Conservation (phyloP, 2,797 vertebrate species). For the Coregonus suidteri region DNA sequence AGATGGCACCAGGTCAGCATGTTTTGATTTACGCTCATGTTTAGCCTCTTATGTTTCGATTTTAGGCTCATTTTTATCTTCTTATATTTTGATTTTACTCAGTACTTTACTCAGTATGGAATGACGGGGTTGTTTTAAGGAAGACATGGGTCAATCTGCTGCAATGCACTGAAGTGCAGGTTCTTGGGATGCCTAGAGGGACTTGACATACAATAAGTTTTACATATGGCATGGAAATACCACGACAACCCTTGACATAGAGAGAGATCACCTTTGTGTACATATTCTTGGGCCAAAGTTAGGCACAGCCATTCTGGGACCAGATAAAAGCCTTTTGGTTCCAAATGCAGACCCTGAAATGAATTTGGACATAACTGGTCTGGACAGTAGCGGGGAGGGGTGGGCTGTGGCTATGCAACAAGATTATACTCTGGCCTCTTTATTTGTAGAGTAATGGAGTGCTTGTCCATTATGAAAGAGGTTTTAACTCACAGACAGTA, state of each 20-base stretch:
- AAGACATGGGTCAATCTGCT: background rate
- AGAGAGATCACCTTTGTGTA: constrained; percentile 26
- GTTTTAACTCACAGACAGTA: constrained; percentile 22
- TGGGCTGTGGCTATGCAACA: constrained; percentile 16
- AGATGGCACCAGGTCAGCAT: constrained; percentile 70
- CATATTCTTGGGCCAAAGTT: constrained; percentile 58
- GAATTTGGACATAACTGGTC: constrained; percentile 66
- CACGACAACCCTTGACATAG: background rate
- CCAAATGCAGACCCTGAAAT: constrained; percentile 56
- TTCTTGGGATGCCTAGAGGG: constrained; percentile 17
- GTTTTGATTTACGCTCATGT: background rate
- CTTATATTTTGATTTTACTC: no score
- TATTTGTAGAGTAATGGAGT: constrained; percentile 49
- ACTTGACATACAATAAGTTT: constrained; percentile 31
- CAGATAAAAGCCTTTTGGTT: constrained; percentile 71
- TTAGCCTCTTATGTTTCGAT: background rate
- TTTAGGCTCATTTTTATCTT: background rate
- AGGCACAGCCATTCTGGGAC: constrained; percentile 55
- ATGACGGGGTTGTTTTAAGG: constrained; percentile 41
- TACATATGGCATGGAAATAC: constrained; percentile 36
- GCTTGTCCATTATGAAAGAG: constrained; percentile 41
- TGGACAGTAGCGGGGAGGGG: constrained; percentile 67
- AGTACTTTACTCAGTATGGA: constrained; percentile 18
- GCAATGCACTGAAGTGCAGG: background rate
- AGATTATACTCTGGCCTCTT: constrained; percentile 21